Conservation (phyloP, 92 coral and sea anemone genomes). For the Chrysogorgia sp. region DNA sequence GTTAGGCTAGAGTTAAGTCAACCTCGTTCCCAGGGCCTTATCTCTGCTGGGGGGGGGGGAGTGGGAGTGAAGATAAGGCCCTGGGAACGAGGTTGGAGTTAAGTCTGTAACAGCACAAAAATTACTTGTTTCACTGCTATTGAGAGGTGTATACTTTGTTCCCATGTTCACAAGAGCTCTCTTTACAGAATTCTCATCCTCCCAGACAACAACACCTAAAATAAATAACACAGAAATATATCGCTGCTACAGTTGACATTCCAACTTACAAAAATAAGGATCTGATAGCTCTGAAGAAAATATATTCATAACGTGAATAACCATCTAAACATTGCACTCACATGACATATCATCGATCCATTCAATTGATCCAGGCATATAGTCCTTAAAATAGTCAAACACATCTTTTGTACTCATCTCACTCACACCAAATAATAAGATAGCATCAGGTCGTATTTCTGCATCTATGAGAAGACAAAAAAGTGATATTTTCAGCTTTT, state of each 20-base stretch:
- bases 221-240: no score
- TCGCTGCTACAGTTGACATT: no score
- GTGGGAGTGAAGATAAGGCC: no score
- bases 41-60: no score
- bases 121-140: constrained; percentile 22
- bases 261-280: no score
- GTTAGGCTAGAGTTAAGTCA: no score
- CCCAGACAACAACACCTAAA: constrained; percentile 96
- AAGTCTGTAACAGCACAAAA: background rate
- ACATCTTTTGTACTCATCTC: constrained; percentile 91
- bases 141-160: constrained; percentile 42
- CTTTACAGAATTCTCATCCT: constrained; percentile 86
- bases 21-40: no score
- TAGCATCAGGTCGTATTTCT: constrained; percentile 78
- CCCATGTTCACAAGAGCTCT: constrained; percentile 74
- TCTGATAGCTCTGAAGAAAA: no score
- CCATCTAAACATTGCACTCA: no score
- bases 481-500: background rate
- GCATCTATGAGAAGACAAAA: constrained; percentile 57
- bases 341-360: constrained; percentile 98
- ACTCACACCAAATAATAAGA: constrained; percentile 78
- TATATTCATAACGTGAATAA: no score
- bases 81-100: no score
- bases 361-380: constrained; percentile 92
- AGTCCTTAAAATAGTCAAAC: constrained; percentile 79